A percentile compares a stretch with the other conserved stretches of the same genome.
Conservation (phyloP, 1,140 invertebrate genomes). For the Cecropterus lyciades region DNA sequence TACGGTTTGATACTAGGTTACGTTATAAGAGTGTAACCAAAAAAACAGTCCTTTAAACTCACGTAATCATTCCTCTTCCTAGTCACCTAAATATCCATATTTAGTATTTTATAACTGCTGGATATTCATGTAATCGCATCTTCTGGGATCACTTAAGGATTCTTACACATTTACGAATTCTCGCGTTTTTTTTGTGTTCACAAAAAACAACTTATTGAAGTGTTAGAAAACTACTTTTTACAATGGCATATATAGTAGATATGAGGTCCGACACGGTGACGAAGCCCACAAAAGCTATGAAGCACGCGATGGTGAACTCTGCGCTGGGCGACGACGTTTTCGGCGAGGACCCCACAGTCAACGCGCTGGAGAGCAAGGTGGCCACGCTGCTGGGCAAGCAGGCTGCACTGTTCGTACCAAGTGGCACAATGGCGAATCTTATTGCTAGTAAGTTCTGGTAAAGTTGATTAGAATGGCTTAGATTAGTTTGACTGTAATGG, state of each 20-base stretch:
- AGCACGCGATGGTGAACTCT: slow-evolving; percentile 93
- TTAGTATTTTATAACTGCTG: too few species aligned
- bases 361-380: slow-evolving; percentile 90
- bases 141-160: too few species aligned
- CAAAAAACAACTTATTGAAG: background rate
- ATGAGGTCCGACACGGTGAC: slow-evolving; percentile 79
- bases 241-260: slow-evolving; percentile 74
- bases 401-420: slow-evolving; percentile 94
- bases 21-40: too few species aligned
- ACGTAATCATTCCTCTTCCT: too few species aligned
- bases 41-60: too few species aligned
- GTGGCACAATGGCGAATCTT: slow-evolving; percentile 98
- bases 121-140: too few species aligned
- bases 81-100: too few species aligned
- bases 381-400: slow-evolving; percentile 95
- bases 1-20: too few species aligned
- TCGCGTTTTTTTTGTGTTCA: too few species aligned
- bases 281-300: slow-evolving; percentile 93
- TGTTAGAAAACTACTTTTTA: background rate
- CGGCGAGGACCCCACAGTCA: slow-evolving; percentile 96
- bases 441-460: slow-evolving; percentile 89
- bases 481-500: too few species aligned
- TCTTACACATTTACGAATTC: too few species aligned
- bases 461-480: too few species aligned
- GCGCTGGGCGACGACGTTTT: slow-evolving; percentile 97